A percentile compares a stretch with the other conserved stretches of the same genome.
Conservation (phyloP, 2,797 vertebrate species). For the Falco concolor region DNA sequence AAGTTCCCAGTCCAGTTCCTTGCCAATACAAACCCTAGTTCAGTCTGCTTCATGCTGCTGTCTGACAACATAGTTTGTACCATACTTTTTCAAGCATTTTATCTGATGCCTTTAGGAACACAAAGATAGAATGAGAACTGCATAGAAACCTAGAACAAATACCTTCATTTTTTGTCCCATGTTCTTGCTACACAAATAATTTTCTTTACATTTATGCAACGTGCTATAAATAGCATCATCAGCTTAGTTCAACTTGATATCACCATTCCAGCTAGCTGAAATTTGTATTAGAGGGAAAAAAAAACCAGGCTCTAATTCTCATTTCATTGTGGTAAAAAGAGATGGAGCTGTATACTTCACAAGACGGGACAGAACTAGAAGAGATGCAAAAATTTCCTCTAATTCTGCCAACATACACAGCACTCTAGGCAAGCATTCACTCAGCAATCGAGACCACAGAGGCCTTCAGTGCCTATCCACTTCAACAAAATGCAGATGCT, state of each 20-base stretch:
- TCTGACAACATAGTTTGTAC: background rate
- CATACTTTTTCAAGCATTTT: background rate
- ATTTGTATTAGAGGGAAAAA: background rate
- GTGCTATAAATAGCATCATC: background rate
- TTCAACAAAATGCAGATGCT: background rate
- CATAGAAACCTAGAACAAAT: background rate
- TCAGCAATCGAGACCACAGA: background rate
- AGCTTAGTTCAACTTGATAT: background rate
- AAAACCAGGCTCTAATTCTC: background rate
- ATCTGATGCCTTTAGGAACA: background rate
- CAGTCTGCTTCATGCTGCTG: background rate
- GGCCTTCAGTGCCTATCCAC: background rate
- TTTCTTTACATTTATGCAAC: background rate
- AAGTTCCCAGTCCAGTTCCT: background rate
- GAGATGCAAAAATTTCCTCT: background rate
- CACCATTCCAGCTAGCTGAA: background rate
- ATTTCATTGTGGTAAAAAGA: background rate
- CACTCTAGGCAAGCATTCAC: accelerated
- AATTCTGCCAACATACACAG: background rate
- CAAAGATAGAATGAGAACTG: background rate
- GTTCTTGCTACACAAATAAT: background rate
- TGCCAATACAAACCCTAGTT: background rate
- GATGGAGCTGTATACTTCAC: background rate
- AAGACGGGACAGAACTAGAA: background rate
- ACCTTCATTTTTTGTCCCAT: background rate